Evolutionary conservation across 1,140 invertebrate genomes (phyloP), one percentile per base, ranked within the genome.

Genomic region (Caenorhabditis inopinata): DNA sequence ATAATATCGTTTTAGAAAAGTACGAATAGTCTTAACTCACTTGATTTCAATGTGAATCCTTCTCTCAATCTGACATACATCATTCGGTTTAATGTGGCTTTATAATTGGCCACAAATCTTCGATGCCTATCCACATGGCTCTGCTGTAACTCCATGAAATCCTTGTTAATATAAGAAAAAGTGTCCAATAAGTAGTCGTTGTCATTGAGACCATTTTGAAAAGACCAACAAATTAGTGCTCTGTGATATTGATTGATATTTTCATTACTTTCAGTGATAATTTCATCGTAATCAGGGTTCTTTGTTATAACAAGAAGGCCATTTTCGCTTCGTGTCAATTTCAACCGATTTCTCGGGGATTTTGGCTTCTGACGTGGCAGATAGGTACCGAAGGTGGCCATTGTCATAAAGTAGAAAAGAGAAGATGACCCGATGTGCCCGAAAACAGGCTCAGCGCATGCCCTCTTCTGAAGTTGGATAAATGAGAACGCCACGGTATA

Each of bases 401-500:
- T 91, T 42, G 94, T 91, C 81, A 95, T 91, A 86, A 94, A 94
- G 85, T 93, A 91, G 89, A 95, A 91, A 18, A 95, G 89, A 87
- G 95, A 93, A 62, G 91, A 86, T 88, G 92, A 93, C 27, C 93
- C 91, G 1, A 94, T 91, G 85, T 93, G 90, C 16, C 93, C 93
- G 79, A 90, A 84, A 14, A 83, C 84, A 4, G 86, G 76, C 18
- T 85, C 82, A 32, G 73, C 48, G 46, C 38, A 42, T 16, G 51
- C 73, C 18, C 68, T 68, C 47, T 42, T 46, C n/a, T 73, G 76
- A 14, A 86, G 58, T 82, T 85, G 81, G 49, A 95, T 89, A 89
- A 95, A 94, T 53, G 93, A 94, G 85, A 93, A 93, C 2, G 93
- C 91, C 62, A 94, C 92, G 25, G 93, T 93, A 85, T 92, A 92